Base-by-base conservation (phyloP, 64 coral and sea anemone genomes). In the Porites lutea region DNA sequence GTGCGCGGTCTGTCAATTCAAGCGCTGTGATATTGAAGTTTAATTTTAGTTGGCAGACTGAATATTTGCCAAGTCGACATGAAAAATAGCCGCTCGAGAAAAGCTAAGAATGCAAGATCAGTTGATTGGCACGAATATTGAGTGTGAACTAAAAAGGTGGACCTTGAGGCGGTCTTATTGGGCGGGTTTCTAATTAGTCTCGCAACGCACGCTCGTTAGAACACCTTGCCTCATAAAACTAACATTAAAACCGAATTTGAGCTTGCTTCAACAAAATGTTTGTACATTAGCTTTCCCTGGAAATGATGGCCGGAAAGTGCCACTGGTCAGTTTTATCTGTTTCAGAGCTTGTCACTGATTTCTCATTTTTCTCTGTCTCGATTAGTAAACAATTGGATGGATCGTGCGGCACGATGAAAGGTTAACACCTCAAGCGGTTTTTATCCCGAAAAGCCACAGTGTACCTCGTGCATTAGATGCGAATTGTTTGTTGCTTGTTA, bases 401-500 rank as follows among this genome's bases (percentile, higher is more conserved):
- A 94, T 57, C 55, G 65, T 55, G 68, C 97, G 97, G 97, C 87
- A 94, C 53, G 97, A 99, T 99, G 94, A 99, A 99, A 99, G 97
- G 86, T 96, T 96, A 92, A 95, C 92, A 99, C 94, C 94, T 95
- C 82, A 74, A 86, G 80, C 88, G 83, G 81, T 89, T 92, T 90
- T 86, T 89, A 84, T 78, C 80, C 86, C 70, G 70, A 78, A 93
- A 90, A 93, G 91, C 88, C 83, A 93, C 92, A 97, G 89, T 82
- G 71, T 70, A 75, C 95, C 92, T 94, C 94, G 94, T 95, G 94
- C 91, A 99, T 94, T 94, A 88, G 75, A 86, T 77, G 61, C 55
- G 93, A 96, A 99, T 99, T 99, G 97, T 99, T 91, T 90, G 82
- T 77, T 77, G 80, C 91, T 99, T 96, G 97, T 99, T 96, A 94